Conservation (phyloP, 2,888 invertebrate species). For the Cephonodes hylas region DNA sequence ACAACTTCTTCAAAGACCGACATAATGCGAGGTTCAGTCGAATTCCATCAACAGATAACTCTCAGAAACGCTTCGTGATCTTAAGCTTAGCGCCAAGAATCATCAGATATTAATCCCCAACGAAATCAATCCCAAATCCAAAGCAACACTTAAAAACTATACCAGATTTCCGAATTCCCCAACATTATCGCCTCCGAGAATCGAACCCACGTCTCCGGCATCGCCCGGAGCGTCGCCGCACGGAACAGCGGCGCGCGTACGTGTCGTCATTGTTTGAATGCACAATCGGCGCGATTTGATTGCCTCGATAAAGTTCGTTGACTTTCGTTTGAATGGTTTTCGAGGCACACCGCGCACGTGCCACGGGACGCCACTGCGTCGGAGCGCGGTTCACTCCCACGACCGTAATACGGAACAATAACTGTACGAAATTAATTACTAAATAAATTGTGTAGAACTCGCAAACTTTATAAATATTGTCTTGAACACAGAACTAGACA, state of each 20-base stretch:
- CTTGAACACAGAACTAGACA: too few species aligned
- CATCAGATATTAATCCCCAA: too few species aligned
- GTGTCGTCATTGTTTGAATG: slow-evolving; percentile 12
- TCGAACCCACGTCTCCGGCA: not conserved
- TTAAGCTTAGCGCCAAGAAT: too few species aligned
- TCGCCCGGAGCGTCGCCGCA: not conserved
- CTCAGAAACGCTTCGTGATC: too few species aligned
- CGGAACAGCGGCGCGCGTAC: not conserved
- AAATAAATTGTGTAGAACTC: too few species aligned
- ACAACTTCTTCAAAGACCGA: too few species aligned
- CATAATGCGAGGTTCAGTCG: too few species aligned
- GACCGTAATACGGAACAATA: not conserved
- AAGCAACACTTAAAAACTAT: not conserved
- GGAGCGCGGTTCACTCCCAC: not conserved
- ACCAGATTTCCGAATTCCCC: not conserved
- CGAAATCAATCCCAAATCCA: too few species aligned
- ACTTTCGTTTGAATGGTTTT: not conserved
- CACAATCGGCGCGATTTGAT: slow-evolving; percentile 12
- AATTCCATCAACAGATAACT: too few species aligned
- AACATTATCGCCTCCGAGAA: not conserved
- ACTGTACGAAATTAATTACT: not conserved
- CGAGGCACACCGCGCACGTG: not conserved
- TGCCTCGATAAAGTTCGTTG: slow-evolving; percentile 16
- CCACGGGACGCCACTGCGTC: not conserved
- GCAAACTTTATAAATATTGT: too few species aligned